A percentile compares a stretch with the other conserved stretches of the same genome.
Evolutionary conservation across 2,113 vertebrate genomes (phyloP).

Genomic region (Myrmophylax atrothorax): DNA sequence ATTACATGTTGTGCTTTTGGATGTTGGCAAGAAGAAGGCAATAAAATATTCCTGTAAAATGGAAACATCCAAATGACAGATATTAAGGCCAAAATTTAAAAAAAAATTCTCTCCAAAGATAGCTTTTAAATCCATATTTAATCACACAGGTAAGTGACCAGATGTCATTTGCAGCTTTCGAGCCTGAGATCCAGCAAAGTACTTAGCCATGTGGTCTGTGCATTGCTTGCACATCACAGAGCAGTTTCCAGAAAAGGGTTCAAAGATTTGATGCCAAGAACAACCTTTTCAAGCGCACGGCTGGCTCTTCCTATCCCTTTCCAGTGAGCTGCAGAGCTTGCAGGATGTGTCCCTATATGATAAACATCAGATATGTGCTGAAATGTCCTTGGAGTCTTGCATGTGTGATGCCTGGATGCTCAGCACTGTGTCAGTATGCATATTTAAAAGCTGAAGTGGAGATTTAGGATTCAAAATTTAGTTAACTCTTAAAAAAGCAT

Average conservation of each 20-base stretch:
- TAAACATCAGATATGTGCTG: background rate
- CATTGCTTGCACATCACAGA: background rate
- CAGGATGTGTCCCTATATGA: background rate
- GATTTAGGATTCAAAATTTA: background rate
- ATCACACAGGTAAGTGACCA: background rate
- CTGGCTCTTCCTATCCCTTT: background rate
- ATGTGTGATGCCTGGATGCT: background rate
- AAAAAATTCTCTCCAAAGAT: background rate
- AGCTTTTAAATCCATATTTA: slow-evolving; percentile 10
- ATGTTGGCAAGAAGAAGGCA: slow-evolving; percentile 28
- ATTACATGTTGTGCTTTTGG: slow-evolving; percentile 2
- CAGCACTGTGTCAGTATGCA: background rate
- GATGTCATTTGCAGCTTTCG: background rate
- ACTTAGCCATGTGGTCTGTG: accelerated
- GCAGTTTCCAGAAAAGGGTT: background rate
- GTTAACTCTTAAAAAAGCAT: background rate
- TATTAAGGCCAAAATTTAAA: background rate
- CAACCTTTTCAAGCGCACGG: background rate
- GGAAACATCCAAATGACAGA: slow-evolving; percentile 18
- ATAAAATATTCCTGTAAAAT: slow-evolving; percentile 24
- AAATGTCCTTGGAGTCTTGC: background rate
- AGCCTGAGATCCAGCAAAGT: background rate
- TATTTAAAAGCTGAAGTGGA: background rate
- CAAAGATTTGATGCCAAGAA: background rate
- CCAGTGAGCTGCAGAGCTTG: background rate